A percentile compares a stretch with the other conserved stretches of the same genome.
Conservation (phyloP, 2,113 vertebrate genomes). For the Bos javanicus region DNA sequence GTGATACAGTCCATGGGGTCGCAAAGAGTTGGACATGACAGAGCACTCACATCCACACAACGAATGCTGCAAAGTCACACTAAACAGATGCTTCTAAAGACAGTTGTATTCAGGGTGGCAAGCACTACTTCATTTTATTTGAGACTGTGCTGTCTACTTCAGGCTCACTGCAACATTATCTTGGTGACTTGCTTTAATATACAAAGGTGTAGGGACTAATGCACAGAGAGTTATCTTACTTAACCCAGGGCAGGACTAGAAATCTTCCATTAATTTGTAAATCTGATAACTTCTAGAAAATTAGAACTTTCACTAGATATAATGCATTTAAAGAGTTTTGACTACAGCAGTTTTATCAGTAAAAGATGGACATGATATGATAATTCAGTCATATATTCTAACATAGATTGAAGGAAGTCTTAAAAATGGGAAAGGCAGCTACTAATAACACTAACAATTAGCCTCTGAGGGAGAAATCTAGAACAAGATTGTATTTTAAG, state of each 20-base stretch:
- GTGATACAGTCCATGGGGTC: background rate
- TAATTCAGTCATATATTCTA: background rate
- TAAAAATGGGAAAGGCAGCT: background rate
- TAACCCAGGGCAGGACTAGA: background rate
- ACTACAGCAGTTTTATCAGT: background rate
- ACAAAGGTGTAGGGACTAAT: background rate
- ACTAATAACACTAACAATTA: background rate
- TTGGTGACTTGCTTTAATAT: background rate
- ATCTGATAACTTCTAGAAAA: background rate
- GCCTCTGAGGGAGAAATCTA: background rate
- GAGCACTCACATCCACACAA: background rate
- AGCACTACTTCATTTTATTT: background rate
- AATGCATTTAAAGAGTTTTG: background rate
- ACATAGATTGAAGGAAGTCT: background rate
- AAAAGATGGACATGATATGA: background rate
- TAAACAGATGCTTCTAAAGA: background rate
- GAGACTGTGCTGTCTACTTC: background rate
- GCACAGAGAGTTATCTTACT: background rate
- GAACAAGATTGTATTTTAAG: background rate
- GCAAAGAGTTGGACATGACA: background rate
- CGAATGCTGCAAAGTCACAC: background rate
- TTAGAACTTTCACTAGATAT: background rate
- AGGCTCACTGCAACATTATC: background rate
- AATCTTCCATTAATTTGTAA: background rate
- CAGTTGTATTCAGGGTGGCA: background rate